Evolutionary conservation across 2,113 vertebrate species (phyloP), one percentile per base, ranked within the genome.

Genomic region (Mastomys coucha): DNA sequence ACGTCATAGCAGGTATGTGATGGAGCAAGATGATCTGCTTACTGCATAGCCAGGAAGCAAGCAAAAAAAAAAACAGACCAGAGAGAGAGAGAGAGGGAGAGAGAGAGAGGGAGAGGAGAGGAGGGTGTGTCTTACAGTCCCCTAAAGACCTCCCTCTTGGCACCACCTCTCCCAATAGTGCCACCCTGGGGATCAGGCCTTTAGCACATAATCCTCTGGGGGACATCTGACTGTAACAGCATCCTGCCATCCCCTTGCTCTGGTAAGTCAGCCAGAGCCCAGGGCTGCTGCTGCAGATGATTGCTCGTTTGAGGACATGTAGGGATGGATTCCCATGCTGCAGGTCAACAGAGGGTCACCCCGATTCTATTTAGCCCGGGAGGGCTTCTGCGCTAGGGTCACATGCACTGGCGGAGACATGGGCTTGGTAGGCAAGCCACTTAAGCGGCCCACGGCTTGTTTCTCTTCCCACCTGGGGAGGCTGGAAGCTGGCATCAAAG

Each of bases 121-220:
- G 51, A 4, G 33, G 2, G 19, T 0, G n/a, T 22, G 9, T n/a
- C 33, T 36, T n/a, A 53, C 0, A 12, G 0, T 39, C 17, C 84
- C 11, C 53, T 31, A 28, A 72, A 58, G 24, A 70, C 33, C 26
- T 75, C 4, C 26, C 8, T 58, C 36, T 31, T 42, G 24, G 70
- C n/a, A 19, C 51, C 70, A 7, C 9, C 11, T 70, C 85, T 53
- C 33, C 45, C 11, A 51, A 9, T 53, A 88, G 65, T 33, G 20
- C 85, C 24, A 17, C 67, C 67, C 36, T 73, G 51, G 87, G 67
- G 36, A 39, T 56, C 49, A 88, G 33, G 49, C 36, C 67, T 39
- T 72, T 88, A 56, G 17, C 36, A 73, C 13, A 7, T 4, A 22
- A 33, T 39, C 49, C 36, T 72, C 51, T 58, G 49, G 14, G 69